Base-by-base conservation (phyloP, 2,113 vertebrate species). In the Poeciliopsis prolifica region DNA sequence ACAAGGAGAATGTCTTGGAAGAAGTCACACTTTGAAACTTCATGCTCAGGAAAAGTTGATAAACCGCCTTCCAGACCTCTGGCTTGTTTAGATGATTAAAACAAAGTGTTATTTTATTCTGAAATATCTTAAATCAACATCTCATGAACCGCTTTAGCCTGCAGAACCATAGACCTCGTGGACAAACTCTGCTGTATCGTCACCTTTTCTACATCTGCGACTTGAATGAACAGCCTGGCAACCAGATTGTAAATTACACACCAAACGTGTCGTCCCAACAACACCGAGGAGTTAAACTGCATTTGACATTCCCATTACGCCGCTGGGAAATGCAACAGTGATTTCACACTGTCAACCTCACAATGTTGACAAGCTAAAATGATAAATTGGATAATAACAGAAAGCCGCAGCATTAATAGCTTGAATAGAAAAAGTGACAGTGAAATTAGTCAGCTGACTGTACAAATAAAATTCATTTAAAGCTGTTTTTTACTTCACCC, bases 331-430 rank as follows among this genome's bases (percentile, higher is more conserved):
- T 72, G 71, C 77, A 86, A 81, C 17, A 80, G 73, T 68, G 70
- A 80, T 86, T 84, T 88, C 60, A 67, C 62, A 79, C 79, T 61
- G 82, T 79, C 26, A 17, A 72, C 82, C 26, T 70, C 72, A 61
- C 33, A 68, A 83, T 83, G 72, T 91, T 83, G 60, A 42, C 30
- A 4, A 31, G 30, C 4, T 31, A 31, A 31, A 31, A 31, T 31
- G 65, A 90, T 86, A 77, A 85, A 87, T 80, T 91, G 80, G 74
- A 91, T 83, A 88, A 91, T 87, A 71, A 86, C 68, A 73, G 74
- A 86, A 84, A 75, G 48, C 68, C 54, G 72, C 54, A 65, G 29
- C 26, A 0, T 65, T 69, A 83, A 71, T 30, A 26, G 7, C 82
- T 67, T 70, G 33, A 81, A 66, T 37, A 66, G 58, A 28, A 75